Conservation (phyloP, 2,113 vertebrate genomes). For the Mohoua ochrocephala region DNA sequence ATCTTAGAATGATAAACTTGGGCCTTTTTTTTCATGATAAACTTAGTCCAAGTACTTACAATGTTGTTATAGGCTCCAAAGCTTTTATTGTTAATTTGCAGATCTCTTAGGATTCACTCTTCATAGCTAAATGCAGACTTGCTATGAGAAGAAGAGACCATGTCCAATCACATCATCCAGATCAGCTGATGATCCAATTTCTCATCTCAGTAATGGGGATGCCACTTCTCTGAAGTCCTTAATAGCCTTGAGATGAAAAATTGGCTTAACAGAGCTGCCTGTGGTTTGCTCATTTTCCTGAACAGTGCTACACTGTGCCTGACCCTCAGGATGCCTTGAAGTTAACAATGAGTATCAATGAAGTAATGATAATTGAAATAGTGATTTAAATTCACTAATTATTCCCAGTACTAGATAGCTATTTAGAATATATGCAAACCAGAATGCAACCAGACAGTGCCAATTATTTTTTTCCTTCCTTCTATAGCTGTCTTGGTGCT, state of each 20-base stretch:
- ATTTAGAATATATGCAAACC: not conserved
- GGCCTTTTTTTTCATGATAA: not conserved
- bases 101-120: not conserved
- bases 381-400: not conserved
- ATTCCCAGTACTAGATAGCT: not conserved
- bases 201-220: not conserved
- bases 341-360: not conserved
- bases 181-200: not conserved
- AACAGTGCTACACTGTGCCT: not conserved
- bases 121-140: not conserved
- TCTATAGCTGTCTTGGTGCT: not conserved
- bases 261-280: not conserved
- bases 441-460: not conserved
- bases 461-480: not conserved
- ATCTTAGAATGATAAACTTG: not conserved
- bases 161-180: not conserved
- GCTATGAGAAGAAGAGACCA: not conserved
- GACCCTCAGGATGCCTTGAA: not conserved
- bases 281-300: not conserved
- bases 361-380: not conserved
- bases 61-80: not conserved
- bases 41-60: not conserved
- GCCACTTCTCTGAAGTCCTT: not conserved
- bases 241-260: not conserved
- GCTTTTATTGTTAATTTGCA: not conserved